Evolutionary conservation across 2,113 vertebrate species (phyloP), one percentile per base, ranked within the genome.

Genomic region (Sphyrna mokarran): DNA sequence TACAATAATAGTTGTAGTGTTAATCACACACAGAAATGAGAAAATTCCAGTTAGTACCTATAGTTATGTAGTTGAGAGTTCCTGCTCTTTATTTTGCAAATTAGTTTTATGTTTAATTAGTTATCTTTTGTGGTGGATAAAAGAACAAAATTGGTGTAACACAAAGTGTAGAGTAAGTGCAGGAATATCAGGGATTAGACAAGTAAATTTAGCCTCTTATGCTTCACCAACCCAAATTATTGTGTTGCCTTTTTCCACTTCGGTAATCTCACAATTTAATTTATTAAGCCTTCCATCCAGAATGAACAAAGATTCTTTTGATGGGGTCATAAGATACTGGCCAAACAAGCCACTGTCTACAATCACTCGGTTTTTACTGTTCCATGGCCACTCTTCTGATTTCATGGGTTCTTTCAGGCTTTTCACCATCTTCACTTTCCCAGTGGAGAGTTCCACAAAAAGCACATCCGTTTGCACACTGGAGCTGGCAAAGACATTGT

Each of bases 191-290:
- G 23, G 69, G 69, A 48, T 72, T 95, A 96, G 96, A 96, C 96
- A 97, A 89, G 70, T 96, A 96, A n/a, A 96, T 9, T 96, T 70
- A 95, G 85, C 40, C 95, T 96, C 66, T 97, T 98, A 99, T 89
- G 98, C 98, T 90, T 99, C 98, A 95, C 99, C 99, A 70, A 99
- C 98, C 99, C 99, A 99, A 96, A 98, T 97, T 95, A 99, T 98
- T 96, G 98, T 99, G 96, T 99, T 99, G 96, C 99, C 99, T 97
- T 97, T 98, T 96, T 98, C 97, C 95, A 99, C 98, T 95, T 99
- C 99, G 0, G 98, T 99, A 96, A 99, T 99, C 97, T 99, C 99
- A 96, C 99, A 99, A 98, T 99, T 99, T 97, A 99, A 98, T 97
- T 99, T 99, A 97, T 98, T 98, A 96, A 99, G 98, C 22, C 99